Conservation (phyloP, 1,140 invertebrate genomes). For the Drosophila neocordata region DNA sequence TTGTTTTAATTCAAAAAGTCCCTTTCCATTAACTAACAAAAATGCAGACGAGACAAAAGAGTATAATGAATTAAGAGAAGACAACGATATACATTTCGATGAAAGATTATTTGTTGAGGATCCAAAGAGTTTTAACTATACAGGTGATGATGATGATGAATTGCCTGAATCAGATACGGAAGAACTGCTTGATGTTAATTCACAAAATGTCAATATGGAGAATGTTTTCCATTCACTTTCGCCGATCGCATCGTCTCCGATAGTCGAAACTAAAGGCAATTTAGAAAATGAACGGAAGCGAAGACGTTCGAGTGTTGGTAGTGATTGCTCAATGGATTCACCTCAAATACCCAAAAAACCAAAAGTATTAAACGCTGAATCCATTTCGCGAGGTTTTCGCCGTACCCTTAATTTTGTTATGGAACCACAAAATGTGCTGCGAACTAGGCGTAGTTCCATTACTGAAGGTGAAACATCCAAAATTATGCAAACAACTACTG, state of each 20-base stretch:
- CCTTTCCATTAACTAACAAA: not conserved
- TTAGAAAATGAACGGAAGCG: not conserved
- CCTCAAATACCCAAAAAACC: not conserved
- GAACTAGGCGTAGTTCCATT: not conserved
- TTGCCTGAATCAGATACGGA: slow-evolving; percentile 63
- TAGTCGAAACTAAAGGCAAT: no score
- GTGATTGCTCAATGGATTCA: not conserved
- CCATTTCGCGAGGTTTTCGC: not conserved
- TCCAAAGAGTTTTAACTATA: slow-evolving; percentile 28
- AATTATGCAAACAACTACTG: no score
- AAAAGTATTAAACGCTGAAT: not conserved
- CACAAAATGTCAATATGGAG: no score
- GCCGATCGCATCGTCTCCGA: no score
- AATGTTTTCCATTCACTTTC: no score
- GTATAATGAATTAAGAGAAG: slow-evolving; percentile 43
- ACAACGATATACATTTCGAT: slow-evolving; percentile 63
- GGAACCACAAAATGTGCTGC: not conserved
- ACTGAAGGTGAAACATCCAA: not conserved
- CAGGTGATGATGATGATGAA: slow-evolving; percentile 41
- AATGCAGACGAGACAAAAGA: no score
- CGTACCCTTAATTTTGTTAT: not conserved
- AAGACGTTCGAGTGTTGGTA: not conserved
- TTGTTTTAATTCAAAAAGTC: not conserved
- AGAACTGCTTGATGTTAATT: no score
- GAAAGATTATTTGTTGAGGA: slow-evolving; percentile 71